Evolutionary conservation across 1,140 invertebrate species (phyloP).

Genomic region (Mizuhopecten yessoensis): DNA sequence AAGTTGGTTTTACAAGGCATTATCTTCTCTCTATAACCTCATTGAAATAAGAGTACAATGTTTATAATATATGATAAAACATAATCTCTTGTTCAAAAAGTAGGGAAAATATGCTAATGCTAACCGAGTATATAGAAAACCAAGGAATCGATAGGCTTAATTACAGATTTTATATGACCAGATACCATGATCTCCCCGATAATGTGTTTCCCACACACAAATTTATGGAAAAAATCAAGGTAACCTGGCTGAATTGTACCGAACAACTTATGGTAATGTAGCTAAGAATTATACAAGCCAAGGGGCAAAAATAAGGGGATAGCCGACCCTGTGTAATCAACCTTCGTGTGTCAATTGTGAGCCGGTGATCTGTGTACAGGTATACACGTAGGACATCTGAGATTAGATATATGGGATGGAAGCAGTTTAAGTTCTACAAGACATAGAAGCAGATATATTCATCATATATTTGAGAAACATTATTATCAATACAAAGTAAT

Average conservation of each 20-base stretch:
- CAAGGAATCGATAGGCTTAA: background rate
- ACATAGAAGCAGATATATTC: too few relatives aligned
- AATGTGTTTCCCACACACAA: slow-evolving; percentile 17
- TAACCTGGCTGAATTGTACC: background rate
- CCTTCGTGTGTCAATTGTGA: background rate
- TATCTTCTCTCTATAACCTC: too few relatives aligned
- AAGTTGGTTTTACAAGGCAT: too few relatives aligned
- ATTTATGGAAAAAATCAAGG: background rate
- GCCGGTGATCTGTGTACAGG: background rate
- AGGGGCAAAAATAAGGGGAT: background rate
- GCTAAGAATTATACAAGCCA: slow-evolving; percentile 13
- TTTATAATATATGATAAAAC: too few relatives aligned
- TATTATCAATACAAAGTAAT: too few relatives aligned
- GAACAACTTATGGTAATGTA: slow-evolving; percentile 31
- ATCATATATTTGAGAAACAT: too few relatives aligned
- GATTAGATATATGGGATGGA: background rate
- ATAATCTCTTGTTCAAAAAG: too few relatives aligned
- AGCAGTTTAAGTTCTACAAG: background rate
- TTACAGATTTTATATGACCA: background rate
- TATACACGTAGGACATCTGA: background rate
- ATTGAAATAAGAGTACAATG: too few relatives aligned
- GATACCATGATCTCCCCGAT: background rate
- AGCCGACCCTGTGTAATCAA: background rate
- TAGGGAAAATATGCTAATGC: too few relatives aligned
- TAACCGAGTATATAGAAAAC: too few relatives aligned